Evolutionary conservation across 1,140 invertebrate species (phyloP), one percentile per base, ranked within the genome.

Genomic region (Drosophila setifemur): DNA sequence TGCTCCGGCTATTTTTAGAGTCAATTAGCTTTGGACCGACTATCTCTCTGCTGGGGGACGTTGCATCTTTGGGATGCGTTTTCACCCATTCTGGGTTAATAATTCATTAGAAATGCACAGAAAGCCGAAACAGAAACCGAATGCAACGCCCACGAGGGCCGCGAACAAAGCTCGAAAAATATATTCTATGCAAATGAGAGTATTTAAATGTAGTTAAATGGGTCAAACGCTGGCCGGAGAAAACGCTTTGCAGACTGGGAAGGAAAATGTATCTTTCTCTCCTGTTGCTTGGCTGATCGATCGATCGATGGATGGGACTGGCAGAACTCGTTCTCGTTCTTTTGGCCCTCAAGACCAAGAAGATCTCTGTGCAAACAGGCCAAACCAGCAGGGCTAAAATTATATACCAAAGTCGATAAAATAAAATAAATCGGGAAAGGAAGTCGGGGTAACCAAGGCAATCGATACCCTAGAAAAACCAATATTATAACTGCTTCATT

Each of bases 1-100:
- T 79, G 79, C 49, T 79, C 57, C 12, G 58, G 63, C 74, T 83
- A 83, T 83, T 83, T 83, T 85, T 83, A 83, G 81, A 83, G 64
- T 82, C 81, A 83, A 83, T 83, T 83, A 83, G 74, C 68, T 63
- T 83, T 50, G 66, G 33, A 18, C 47, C 29, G 50, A 18, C 50
- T 11, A 16, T 37, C 11, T 33, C 31, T 21, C 26, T 28, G 12
- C 29, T 42, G 45, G 43, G 31, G 28, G 18, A 0, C 23, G 63
- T 7, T 52, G 43, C 26, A 18, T 40, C 31, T 12, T 12, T 52
- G 45, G 35, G 54, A 67, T 75, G 76, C 76, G 48, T 82, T 82
- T 82, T 77, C 77, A 55, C 61, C 55, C 44, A 50, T 74, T 73
- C 72, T 61, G 45, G 57, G 66, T 71, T 77, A 74, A 79, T 82